These are phyloP conservation scores for Pandemis cinnamomeana DNA, from an alignment of 2,888 invertebrate genomes.

Conservation along the genomic window DNA sequence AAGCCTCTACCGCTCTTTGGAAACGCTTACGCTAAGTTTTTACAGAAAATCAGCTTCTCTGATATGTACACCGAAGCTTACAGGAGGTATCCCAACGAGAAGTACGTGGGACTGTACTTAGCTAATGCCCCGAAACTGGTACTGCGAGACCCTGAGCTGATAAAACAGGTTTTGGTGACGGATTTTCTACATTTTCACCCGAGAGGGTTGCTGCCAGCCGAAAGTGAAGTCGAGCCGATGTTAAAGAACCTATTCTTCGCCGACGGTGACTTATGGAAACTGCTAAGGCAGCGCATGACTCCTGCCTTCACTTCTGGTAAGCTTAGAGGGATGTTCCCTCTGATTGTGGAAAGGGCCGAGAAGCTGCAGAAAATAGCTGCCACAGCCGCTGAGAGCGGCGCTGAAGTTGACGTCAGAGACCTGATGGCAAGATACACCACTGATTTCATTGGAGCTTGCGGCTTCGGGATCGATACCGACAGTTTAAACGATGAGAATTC, in stretches of 20 bases:
- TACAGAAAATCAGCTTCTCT: conserved; percentile 44
- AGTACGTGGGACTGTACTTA: conserved; percentile 54
- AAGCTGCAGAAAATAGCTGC: conserved; percentile 50
- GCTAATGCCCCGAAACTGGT: conserved; percentile 49
- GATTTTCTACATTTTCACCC: conserved; percentile 53
- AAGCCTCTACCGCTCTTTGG: conserved; percentile 49
- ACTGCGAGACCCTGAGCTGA: conserved; percentile 53
- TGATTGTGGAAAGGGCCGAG: conserved; percentile 53
- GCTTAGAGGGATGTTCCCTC: conserved; percentile 58
- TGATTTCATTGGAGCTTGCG: conserved; percentile 57
- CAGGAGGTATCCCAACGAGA: conserved; percentile 51
- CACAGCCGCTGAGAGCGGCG: conserved; percentile 42
- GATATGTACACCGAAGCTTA: conserved; percentile 48
- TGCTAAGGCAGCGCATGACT: conserved; percentile 56
- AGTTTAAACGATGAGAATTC: conserved; percentile 54
- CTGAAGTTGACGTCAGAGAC: conserved; percentile 53
- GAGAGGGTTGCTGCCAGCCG: conserved; percentile 50
- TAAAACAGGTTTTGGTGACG: conserved; percentile 51
- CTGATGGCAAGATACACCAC: conserved; percentile 58
- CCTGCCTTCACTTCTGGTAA: conserved; percentile 57
- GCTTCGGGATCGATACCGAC: conserved; percentile 56
- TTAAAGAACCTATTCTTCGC: conserved; percentile 54
- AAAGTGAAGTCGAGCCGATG: conserved; percentile 50
- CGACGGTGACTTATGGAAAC: conserved; percentile 59
- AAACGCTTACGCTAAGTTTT: conserved; percentile 43